Conservation (phyloP, 2,888 invertebrate species). For the Lasioglossum calceatum region DNA sequence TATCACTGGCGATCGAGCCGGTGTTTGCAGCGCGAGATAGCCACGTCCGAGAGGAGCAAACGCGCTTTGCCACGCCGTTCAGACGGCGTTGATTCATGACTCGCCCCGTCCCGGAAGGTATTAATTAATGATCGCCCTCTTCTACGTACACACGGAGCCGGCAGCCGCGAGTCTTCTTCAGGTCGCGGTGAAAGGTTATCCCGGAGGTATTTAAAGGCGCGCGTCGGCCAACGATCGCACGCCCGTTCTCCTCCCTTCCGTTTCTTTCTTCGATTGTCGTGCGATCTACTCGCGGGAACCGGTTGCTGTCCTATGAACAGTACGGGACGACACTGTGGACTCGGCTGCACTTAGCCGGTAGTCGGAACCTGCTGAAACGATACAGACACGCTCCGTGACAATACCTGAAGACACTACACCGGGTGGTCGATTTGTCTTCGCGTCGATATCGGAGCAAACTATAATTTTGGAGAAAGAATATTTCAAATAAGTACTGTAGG, state of each 20-base stretch:
- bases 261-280: slow-evolving; percentile 56
- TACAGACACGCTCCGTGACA: slow-evolving; percentile 12
- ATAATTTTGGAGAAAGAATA: no score
- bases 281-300: slow-evolving; percentile 48
- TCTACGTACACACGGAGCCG: slow-evolving; percentile 37
- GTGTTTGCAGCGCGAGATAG: slow-evolving; percentile 42
- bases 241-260: slow-evolving; percentile 33
- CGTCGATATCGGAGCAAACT: no score
- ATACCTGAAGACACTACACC: background rate
- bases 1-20: slow-evolving; percentile 59
- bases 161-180: slow-evolving; percentile 15
- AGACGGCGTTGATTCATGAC: slow-evolving; percentile 70
- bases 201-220: slow-evolving; percentile 58
- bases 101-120: slow-evolving; percentile 70
- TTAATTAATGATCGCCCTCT: slow-evolving; percentile 72
- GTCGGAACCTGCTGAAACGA: slow-evolving; percentile 36
- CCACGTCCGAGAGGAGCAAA: slow-evolving; percentile 32
- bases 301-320: slow-evolving; percentile 12
- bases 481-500: no score
- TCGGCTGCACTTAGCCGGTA: slow-evolving; percentile 31
- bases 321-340: background rate
- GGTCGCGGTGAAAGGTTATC: slow-evolving; percentile 64
- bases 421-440: background rate
- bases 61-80: slow-evolving; percentile 56
- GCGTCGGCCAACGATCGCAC: slow-evolving; percentile 10